phyloP scores from a whole-genome alignment of 2,113 vertebrate species.

The Hippocampus abdominalis region DNA sequence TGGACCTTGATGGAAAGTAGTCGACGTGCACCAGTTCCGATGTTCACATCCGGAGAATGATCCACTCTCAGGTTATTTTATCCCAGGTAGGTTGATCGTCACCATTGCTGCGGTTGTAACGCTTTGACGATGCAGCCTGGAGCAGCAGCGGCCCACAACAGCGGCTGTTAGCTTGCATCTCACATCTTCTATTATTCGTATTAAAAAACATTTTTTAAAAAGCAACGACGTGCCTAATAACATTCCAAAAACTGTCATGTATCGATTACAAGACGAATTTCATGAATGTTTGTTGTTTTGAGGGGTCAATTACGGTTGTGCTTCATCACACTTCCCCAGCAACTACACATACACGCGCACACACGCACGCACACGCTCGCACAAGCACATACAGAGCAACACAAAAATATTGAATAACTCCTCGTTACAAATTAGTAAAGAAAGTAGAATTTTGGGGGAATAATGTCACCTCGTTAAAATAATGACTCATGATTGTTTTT shows the following conservation, averaged over 20 bases:
- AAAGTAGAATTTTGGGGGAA: too few species aligned
- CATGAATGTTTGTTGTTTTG: neutral
- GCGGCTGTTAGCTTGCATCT: slow-evolving; percentile 7
- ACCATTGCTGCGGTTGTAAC: slow-evolving; percentile 47
- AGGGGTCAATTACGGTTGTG: neutral
- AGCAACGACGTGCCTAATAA: neutral
- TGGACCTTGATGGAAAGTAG: slow-evolving; percentile 44
- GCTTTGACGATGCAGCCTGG: slow-evolving; percentile 17
- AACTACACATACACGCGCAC: too few species aligned
- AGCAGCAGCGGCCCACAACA: slow-evolving; percentile 32
- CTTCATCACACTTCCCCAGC: neutral
- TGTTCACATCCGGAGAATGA: slow-evolving; percentile 61
- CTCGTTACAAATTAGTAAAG: too few species aligned
- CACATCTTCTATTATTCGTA: neutral
- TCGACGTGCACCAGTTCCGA: slow-evolving; percentile 6
- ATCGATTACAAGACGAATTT: neutral
- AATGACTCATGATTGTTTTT: too few species aligned
- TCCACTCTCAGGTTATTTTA: slow-evolving; percentile 66
- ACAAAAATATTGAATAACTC: too few species aligned
- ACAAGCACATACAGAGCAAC: too few species aligned
- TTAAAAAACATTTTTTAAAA: too few species aligned
- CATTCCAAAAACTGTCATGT: neutral
- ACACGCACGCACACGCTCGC: too few species aligned
- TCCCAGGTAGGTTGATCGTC: slow-evolving; percentile 63
- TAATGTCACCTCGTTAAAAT: too few species aligned